Evolutionary conservation across 2,797 vertebrate species (phyloP), one percentile per base, ranked within the genome.

Genomic region (Tragelaphus oryx): DNA sequence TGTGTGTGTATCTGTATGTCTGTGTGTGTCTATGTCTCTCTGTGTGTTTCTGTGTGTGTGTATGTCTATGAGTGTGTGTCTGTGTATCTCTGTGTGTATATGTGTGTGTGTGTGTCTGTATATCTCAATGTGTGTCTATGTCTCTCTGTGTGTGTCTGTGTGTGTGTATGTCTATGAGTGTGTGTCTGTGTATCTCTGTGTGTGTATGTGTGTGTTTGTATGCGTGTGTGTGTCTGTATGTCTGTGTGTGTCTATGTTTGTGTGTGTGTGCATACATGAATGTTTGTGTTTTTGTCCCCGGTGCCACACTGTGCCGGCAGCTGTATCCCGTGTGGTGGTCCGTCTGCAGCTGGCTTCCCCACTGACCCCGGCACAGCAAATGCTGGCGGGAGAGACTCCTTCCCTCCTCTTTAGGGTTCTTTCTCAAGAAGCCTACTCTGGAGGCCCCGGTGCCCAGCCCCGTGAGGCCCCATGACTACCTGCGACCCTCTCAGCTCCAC

Each of bases 1-100:
- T 6, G 37, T 4, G 2, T 1, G 33, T 3, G 30, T 6, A 0
- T 3, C 16, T 17, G 2, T 12, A 17, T 17, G 4, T 8, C 2
- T 44, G 11, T 50, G 13, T 50, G 48, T 50, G 48, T 50, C 17
- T 54, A 18, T 54, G 17, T 54, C 17, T 54, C 52, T 54, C 6
- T 7, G 75, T 65, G 62, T 37, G 17, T 60, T 41, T 17, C 10
- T 1, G 37, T 9, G 22, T 54, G 44, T 44, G 44, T 44, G 44
- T 41, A 41, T 41, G 37, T 41, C 37, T 41, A 41, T 41, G 37
- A 41, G n/a, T 8, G 3, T 2, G 26, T 3, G 33, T 6, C 2
- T 5, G 16, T 16, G 4, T 14, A 4, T 17, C 16, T 52, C 16
- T 17, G 50, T 17, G 14, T 14, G 26, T 17, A 33, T 37, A 37